A percentile compares a stretch with the other conserved stretches of the same genome.
phyloP scores from a whole-genome alignment of 2,113 vertebrate genomes.

The Cavia porcellus region DNA sequence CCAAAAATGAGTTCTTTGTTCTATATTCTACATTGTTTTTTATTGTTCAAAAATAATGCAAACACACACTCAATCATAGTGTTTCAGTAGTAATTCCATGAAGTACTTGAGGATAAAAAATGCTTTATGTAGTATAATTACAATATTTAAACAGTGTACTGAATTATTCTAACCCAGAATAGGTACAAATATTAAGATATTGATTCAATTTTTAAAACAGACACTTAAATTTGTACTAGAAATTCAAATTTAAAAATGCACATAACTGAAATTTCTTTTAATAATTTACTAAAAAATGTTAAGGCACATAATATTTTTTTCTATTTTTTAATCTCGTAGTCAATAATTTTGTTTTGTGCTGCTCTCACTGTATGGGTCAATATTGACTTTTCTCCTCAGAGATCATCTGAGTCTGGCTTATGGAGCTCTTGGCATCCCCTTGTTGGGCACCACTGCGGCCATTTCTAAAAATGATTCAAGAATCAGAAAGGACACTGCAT shows the following conservation, averaged over 20 bases:
- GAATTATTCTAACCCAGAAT: conserved; percentile 10
- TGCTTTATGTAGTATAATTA: not conserved
- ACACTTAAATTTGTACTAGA: conserved; percentile 9
- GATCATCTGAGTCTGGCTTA: not conserved
- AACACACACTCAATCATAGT: not conserved
- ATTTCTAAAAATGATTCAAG: conserved; percentile 10
- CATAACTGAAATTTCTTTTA: conserved; percentile 27
- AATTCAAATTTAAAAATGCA: conserved; percentile 44
- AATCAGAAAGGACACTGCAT: not conserved
- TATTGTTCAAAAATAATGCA: not conserved
- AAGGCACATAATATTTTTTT: conserved; percentile 9
- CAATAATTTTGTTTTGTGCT: conserved; percentile 43
- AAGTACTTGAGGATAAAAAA: not conserved
- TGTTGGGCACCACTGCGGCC: not conserved
- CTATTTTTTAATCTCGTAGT: conserved; percentile 28
- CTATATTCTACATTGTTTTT: not conserved
- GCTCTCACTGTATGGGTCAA: not conserved
- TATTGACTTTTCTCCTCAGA: conserved; percentile 14
- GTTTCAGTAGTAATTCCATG: not conserved
- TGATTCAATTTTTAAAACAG: not conserved
- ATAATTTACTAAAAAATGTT: conserved; percentile 47
- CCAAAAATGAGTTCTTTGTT: not conserved
- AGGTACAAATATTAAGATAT: not conserved
- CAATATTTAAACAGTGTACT: conserved; percentile 1
- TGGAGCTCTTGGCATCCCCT: not conserved